Percentiles rank a stretch among this genome's conserved stretches.
phyloP scores from a whole-genome alignment of 1,140 invertebrate genomes.

The Drosophila willistoni region DNA sequence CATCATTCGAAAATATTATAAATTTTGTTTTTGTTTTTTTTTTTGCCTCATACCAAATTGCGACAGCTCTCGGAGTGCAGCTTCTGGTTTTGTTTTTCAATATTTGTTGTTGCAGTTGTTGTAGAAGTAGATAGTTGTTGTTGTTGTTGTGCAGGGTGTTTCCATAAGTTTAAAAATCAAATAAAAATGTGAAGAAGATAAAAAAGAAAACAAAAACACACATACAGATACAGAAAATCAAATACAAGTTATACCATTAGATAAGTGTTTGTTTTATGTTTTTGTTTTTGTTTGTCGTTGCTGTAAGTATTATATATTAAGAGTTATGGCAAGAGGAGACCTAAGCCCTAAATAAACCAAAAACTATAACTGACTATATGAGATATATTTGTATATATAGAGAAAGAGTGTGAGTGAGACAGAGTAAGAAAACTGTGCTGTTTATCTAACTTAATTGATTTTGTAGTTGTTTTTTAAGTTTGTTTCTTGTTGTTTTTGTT shows the following conservation, averaged over 20 bases:
- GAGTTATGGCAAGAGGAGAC: not conserved
- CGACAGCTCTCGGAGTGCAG: slow-evolving; percentile 83
- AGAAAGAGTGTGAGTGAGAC: not conserved
- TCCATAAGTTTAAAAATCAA: slow-evolving; percentile 32
- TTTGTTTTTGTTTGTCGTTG: slow-evolving; percentile 6
- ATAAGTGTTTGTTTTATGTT: slow-evolving; percentile 8
- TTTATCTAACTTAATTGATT: slow-evolving; percentile 50
- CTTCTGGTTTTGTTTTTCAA: slow-evolving; percentile 76
- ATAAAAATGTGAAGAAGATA: slow-evolving; percentile 49
- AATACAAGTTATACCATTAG: slow-evolving; percentile 40
- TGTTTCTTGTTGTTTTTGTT: not conserved
- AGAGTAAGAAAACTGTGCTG: not conserved
- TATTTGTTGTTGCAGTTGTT: slow-evolving; percentile 36
- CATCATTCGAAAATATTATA: slow-evolving; percentile 46
- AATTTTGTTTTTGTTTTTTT: slow-evolving; percentile 46
- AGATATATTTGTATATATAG: not conserved
- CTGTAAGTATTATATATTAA: not conserved
- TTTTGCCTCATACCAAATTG: slow-evolving; percentile 70
- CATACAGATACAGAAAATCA: slow-evolving; percentile 16
- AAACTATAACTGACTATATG: not conserved
- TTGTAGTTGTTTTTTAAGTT: slow-evolving; percentile 25
- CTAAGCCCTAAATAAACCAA: not conserved
- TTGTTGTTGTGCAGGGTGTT: slow-evolving; percentile 21
- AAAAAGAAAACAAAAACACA: slow-evolving; percentile 25
- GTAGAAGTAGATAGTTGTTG: slow-evolving; percentile 39